Evolutionary conservation across 1,140 invertebrate species (phyloP).

Genomic region (Samia ricini): DNA sequence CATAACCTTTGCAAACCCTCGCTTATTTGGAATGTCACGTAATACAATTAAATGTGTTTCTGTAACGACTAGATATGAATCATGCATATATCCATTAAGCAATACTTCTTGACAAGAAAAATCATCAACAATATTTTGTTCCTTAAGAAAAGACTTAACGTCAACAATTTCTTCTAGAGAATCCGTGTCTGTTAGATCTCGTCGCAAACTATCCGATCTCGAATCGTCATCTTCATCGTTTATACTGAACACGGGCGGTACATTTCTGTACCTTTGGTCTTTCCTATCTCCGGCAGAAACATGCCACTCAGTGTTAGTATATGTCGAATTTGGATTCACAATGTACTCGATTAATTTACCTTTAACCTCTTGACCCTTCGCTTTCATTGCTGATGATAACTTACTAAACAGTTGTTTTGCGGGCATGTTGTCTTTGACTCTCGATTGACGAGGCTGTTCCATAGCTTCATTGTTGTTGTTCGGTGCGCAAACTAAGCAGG

Average conservation of each 20-base stretch:
- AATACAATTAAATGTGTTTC: conserved; percentile 92
- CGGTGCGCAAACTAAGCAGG: conserved; percentile 89
- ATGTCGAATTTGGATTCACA: conserved; percentile 86
- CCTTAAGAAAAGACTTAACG: conserved; percentile 85
- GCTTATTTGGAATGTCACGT: conserved; percentile 86
- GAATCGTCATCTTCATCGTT: conserved; percentile 92
- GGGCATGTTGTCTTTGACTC: conserved; percentile 59
- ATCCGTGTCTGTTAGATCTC: conserved; percentile 49
- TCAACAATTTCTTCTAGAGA: conserved; percentile 64
- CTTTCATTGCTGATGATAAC: conserved; percentile 88
- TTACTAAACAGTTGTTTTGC: conserved; percentile 86
- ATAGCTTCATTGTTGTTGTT: conserved; percentile 73
- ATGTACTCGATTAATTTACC: conserved; percentile 97
- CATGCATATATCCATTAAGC: conserved; percentile 90
- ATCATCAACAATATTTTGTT: conserved; percentile 88
- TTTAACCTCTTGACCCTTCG: conserved; percentile 95
- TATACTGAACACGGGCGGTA: conserved; percentile 96
- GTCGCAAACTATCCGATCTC: conserved; percentile 46
- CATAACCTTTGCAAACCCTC: conserved; percentile 89
- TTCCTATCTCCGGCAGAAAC: conserved; percentile 88
- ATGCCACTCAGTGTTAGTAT: conserved; percentile 82
- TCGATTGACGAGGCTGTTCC: conserved; percentile 40
- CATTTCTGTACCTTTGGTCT: conserved; percentile 93
- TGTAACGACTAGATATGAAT: conserved; percentile 93
- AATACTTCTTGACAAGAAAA: conserved; percentile 96